Evolutionary conservation across 2,113 vertebrate genomes (phyloP).

Genomic region (Copsychus sechellarum): DNA sequence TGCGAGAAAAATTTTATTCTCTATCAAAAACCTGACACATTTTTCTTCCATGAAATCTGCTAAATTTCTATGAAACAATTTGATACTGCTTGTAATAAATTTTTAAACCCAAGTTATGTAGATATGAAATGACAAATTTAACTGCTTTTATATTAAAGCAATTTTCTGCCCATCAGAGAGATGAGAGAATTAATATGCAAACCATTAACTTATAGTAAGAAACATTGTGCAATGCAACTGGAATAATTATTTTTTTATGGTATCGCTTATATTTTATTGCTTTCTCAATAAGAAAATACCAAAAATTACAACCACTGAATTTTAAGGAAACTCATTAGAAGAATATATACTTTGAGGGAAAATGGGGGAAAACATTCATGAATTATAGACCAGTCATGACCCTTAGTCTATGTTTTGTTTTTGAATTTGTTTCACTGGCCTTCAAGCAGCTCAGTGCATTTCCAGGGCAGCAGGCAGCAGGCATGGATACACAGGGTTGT

Average conservation of each 20-base stretch:
- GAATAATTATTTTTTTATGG: conserved; percentile 44
- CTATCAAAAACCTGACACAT: neutral
- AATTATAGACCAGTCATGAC: neutral
- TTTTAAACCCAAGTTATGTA: conserved; percentile 24
- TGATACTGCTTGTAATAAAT: conserved; percentile 55
- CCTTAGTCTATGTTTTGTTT: neutral
- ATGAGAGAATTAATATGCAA: conserved; percentile 73
- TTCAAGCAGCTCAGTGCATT: neutral
- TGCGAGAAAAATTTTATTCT: conserved; percentile 27
- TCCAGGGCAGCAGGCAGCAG: neutral
- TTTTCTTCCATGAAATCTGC: conserved; percentile 46
- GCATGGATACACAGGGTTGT: neutral
- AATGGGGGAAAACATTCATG: conserved; percentile 4
- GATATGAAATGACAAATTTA: conserved; percentile 71
- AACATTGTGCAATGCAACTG: conserved; percentile 28
- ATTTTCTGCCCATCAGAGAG: conserved; percentile 70
- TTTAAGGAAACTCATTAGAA: conserved; percentile 61
- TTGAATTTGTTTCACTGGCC: neutral
- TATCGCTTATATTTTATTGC: conserved; percentile 52
- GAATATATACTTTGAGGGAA: conserved; percentile 32
- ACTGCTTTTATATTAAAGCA: conserved; percentile 69
- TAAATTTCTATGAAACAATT: conserved; percentile 55
- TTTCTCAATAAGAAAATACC: conserved; percentile 53
- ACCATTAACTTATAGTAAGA: conserved; percentile 65
- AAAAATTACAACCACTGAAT: conserved; percentile 47